Base-by-base conservation (phyloP, 2,888 invertebrate genomes). In the Cylindroiulus punctatus region DNA sequence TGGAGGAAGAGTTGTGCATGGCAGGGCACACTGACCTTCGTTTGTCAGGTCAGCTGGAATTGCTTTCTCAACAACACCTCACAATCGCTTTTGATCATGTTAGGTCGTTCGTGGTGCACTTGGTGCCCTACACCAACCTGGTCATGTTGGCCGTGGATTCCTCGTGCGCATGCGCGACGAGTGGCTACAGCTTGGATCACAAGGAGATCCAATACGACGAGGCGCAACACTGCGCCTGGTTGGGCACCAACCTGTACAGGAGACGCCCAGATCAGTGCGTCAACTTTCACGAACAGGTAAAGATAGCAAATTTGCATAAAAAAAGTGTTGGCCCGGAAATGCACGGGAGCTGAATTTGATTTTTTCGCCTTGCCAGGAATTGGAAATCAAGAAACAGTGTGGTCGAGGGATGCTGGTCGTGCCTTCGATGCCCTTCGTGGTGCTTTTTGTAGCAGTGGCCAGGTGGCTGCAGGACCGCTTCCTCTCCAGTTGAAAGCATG, bases 101-200 rank as follows among this genome's bases (percentile, higher is more conserved):
- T 83, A 95, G 97, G 90, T 96, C 96, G 40, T 97, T 97, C 92
- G 97, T 96, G 92, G 96, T 97, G 86, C 96, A 97, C 90, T 96
- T 96, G 92, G 96, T 97, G 90, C 96, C 95, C 84, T 95, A 96
- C 91, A 97, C 96, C 90, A 97, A 97, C 92, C 92, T 97, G 89
- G 96, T 97, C 89, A 92, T 97, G 88, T 92, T 97, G 88, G 97
- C 96, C 88, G 96, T 97, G 89, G 96, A 97, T 88, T 88, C 88
- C 40, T 85, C 88, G 2, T 90, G 90, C 85, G 32, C 57, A 0
- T 87, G 87, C 44, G 87, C 86, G n/a, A 65, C 65, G 1, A 47
- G 47, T 26, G 81, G 81, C 47, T 82, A 42, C 17, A 22, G 14
- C 4, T 40, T 87, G 81, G 36, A 85, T 12, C 87, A 57, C 30